Conservation (phyloP, 1,140 invertebrate species). For the Aphis craccivora region DNA sequence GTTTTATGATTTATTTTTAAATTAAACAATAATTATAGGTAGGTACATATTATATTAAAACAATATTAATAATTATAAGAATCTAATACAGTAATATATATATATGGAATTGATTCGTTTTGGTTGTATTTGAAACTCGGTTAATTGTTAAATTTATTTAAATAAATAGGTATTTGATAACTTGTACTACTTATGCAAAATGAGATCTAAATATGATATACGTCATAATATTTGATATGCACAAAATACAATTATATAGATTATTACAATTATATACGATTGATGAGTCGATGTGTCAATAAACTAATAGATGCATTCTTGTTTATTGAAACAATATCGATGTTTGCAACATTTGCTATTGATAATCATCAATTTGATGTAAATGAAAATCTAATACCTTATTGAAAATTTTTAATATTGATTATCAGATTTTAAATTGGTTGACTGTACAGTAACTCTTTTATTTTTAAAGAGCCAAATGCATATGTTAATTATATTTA, state of each 20-base stretch:
- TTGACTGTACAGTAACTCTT: neutral
- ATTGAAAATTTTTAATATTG: too few relatives aligned
- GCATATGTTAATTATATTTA: neutral
- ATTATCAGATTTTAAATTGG: neutral
- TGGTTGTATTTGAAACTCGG: neutral
- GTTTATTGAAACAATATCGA: neutral
- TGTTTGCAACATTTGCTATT: neutral
- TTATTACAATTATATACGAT: too few relatives aligned
- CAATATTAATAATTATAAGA: neutral
- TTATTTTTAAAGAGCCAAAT: neutral
- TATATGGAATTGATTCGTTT: too few relatives aligned
- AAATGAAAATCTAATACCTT: neutral
- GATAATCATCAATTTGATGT: neutral
- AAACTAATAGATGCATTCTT: neutral
- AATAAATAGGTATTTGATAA: neutral
- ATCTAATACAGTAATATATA: neutral
- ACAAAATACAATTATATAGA: neutral
- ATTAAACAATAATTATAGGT: too few relatives aligned
- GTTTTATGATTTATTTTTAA: too few relatives aligned
- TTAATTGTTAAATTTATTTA: neutral
- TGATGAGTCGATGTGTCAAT: neutral
- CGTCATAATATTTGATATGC: neutral
- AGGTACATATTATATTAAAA: too few relatives aligned
- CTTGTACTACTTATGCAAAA: neutral
- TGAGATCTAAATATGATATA: neutral